Evolutionary conservation across 2,113 vertebrate species (phyloP), one percentile per base, ranked within the genome.

Genomic region (Hystrix brachyura): DNA sequence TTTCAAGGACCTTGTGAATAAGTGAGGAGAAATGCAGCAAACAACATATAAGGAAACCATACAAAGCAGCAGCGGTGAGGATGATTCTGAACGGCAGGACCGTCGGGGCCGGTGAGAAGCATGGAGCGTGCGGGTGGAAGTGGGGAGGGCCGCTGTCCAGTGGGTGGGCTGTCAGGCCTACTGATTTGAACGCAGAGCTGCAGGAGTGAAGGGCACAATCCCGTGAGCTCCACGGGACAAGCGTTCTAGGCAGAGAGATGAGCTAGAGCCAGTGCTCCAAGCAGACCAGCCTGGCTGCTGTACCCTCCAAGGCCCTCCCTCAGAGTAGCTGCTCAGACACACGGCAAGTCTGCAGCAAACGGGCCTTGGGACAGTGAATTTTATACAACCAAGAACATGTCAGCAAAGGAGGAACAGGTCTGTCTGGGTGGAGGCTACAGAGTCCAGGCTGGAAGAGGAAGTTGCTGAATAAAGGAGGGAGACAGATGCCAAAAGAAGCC

Each of bases 101-200:
- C 57, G 12, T 4, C 5, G 38, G 32, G 18, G 10, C 7, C 12
- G 32, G 1, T 71, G 25, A 78, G 62, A 84, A n/a, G 15, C 17
- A 11, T 32, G 43, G 7, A 48, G 27, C 14, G 3, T 9, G 3
- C 5, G 0, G 6, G 14, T 2, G 11, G n/a, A 7, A 21, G 3
- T 7, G 6, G 15, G 32, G 5, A 38, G 7, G 19, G 46, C 23
- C 7, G 5, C 10, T 15, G 5, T 71, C 43, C 19, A 23, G 0
- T 5, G 32, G 2, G 0, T 8, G 8, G 43, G 2, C 2, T 29
- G 32, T 4, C 4, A 17, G 34, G 34, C 6, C 55, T 62, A 18
- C 27, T 14, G 46, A 27, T 46, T 5, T 34, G 51, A 72, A 3
- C 10, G 53, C 27, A 59, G 57, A 15, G 7, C 9, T 23, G 6